A percentile compares a stretch with the other conserved stretches of the same genome.
These are phyloP conservation scores for Actinia equina DNA, from an alignment of 64 coral and sea anemone species.

Conservation along the genomic window DNA sequence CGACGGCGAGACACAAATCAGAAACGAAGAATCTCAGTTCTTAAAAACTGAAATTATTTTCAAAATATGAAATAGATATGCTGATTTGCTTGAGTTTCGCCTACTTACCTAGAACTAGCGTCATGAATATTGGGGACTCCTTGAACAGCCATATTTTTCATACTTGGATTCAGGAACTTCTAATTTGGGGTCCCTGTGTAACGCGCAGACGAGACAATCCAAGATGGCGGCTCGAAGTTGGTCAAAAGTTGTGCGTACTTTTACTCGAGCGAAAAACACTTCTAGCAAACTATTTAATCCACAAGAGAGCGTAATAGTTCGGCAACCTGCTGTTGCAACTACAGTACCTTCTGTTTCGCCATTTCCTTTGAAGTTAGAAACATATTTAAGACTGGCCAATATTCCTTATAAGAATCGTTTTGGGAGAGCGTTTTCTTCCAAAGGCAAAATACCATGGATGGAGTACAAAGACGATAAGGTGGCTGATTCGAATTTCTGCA, in stretches of 20 bases:
- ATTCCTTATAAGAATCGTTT: slow-evolving; percentile 73
- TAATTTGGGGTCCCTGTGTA: not conserved
- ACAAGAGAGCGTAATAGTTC: slow-evolving; percentile 55
- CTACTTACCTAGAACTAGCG: no score
- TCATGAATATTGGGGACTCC: no score
- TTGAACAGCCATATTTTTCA: no score
- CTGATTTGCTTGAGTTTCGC: no score
- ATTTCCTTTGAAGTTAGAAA: slow-evolving; percentile 67
- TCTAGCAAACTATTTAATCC: slow-evolving; percentile 31
- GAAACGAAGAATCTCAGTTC: no score
- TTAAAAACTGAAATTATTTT: no score
- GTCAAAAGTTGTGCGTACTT: not conserved
- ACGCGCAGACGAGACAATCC: not conserved
- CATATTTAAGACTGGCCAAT: slow-evolving; percentile 53
- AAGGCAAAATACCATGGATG: slow-evolving; percentile 85
- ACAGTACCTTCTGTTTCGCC: slow-evolving; percentile 63
- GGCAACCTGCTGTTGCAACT: slow-evolving; percentile 41
- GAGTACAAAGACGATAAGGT: slow-evolving; percentile 60
- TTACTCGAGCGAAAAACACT: not conserved
- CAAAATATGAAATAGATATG: no score
- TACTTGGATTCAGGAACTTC: no score
- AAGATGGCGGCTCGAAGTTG: not conserved
- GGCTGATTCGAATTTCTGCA: slow-evolving; percentile 82
- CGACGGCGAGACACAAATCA: no score
- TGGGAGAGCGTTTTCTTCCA: slow-evolving; percentile 40